Evolutionary conservation across 2,113 vertebrate genomes (phyloP), one percentile per base, ranked within the genome.

Genomic region (Ochotona princeps): DNA sequence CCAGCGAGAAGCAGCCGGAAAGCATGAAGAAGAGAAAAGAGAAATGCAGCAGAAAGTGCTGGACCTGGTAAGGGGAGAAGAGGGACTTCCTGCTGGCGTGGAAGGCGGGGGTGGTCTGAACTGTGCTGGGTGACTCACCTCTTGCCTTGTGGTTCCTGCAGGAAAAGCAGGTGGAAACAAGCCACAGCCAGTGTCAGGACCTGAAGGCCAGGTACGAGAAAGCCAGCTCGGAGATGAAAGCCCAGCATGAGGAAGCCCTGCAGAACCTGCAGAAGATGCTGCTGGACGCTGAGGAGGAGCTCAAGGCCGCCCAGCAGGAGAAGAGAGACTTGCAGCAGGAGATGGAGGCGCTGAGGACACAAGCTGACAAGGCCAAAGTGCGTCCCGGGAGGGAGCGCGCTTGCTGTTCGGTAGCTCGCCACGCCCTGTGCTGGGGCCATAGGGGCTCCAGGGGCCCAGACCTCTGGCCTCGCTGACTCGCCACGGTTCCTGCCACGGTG

Each of bases 331-430:
- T 99, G 85, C 96, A 98, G 95, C 98, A 98, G 90, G 96, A 97
- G 94, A 93, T 98, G 49, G 98, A 98, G 67, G 98, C 99, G 87
- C 97, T 99, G 96, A 98, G 97, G 88, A 96, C 96, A 10, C 98
- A 98, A 89, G 99, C 98, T 0, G 98, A 99, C 79, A 98, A 98
- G 89, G 98, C 98, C 94, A 97, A 98, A 97, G 99, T 99, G 98
- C 0, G 98, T 97, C n/a, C 5, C 1, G 26, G 73, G 23, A 44
- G 61, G 44, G 44, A 23, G 7, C 10, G 54, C 54, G 54, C 0
- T 44, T 6, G 38, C 13, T 23, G n/a, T 1, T 0, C n/a, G 5
- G 0, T 11, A 8, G 44, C 38, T 84, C 21, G 26, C 30, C 4
- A 9, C 7, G 7, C 61, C n/a, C 17, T 0, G 2, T 7, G 0